Evolutionary conservation across 2,888 invertebrate genomes (phyloP).

Genomic region (Cremastobaeus sp.): DNA sequence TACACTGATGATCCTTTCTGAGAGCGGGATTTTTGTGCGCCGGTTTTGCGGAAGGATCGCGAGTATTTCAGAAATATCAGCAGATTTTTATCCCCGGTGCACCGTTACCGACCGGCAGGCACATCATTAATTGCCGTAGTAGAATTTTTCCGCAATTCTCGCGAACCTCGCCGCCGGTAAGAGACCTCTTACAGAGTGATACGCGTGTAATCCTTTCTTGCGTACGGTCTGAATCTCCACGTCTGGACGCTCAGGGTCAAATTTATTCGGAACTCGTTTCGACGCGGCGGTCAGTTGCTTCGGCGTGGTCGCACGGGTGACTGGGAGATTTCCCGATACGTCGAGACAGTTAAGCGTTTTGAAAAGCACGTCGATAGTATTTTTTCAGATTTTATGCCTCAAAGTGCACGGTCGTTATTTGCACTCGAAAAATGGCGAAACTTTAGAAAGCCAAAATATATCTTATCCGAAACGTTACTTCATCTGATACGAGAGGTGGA

Average conservation of each 20-base stretch:
- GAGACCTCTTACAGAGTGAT: constrained; percentile 40
- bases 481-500: constrained; percentile 45
- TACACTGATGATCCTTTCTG: constrained; percentile 11
- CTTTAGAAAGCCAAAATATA: constrained; percentile 38
- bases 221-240: constrained; percentile 34
- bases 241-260: constrained; percentile 40
- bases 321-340: no score
- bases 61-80: constrained; percentile 49
- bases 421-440: constrained; percentile 42
- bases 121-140: constrained; percentile 61
- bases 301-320: constrained; percentile 67
- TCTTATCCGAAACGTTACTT: constrained; percentile 42
- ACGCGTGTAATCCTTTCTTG: constrained; percentile 40
- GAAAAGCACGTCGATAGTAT: no score
- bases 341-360: no score
- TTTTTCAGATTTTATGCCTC: background rate
- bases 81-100: constrained; percentile 52
- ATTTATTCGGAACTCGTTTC: constrained; percentile 66
- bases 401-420: background rate
- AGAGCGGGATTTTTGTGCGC: constrained; percentile 1
- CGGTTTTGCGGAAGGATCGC: constrained; percentile 24
- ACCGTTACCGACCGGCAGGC: constrained; percentile 62
- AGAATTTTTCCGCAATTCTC: constrained; percentile 60
- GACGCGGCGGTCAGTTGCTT: constrained; percentile 71
- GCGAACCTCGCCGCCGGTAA: constrained; percentile 51